These are phyloP conservation scores for Catharus ustulatus DNA, from an alignment of 2,797 vertebrate species.

Conservation along the genomic window DNA sequence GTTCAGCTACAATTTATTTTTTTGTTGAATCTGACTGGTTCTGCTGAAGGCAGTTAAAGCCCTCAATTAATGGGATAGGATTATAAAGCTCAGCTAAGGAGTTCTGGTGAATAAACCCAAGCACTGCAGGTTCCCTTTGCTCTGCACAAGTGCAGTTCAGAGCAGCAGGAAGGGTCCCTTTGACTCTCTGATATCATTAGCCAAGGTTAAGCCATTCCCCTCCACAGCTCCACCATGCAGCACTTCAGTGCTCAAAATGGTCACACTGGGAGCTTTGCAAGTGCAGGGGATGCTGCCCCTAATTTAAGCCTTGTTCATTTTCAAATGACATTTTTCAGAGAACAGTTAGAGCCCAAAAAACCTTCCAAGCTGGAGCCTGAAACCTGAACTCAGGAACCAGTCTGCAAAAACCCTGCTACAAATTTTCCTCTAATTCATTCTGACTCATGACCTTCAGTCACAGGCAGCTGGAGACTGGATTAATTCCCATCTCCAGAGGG, in stretches of 20 bases:
- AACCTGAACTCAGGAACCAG: slow-evolving; percentile 54
- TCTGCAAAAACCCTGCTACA: slow-evolving; percentile 19
- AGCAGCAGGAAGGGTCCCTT: neutral
- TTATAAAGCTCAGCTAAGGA: slow-evolving; percentile 9
- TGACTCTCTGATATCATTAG: neutral
- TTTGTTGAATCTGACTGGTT: neutral
- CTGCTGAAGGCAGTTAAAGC: neutral
- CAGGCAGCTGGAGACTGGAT: slow-evolving; percentile 54
- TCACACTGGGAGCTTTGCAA: neutral
- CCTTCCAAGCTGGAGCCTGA: slow-evolving; percentile 32
- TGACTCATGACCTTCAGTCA: slow-evolving; percentile 58
- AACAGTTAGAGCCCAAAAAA: slow-evolving; percentile 37
- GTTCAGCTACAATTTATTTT: neutral
- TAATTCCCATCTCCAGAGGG: slow-evolving; percentile 48
- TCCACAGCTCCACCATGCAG: neutral
- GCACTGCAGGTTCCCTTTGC: neutral
- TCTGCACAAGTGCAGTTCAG: neutral
- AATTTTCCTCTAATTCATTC: slow-evolving; percentile 53
- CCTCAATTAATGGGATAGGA: neutral
- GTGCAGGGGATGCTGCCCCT: slow-evolving; percentile 1
- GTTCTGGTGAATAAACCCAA: neutral
- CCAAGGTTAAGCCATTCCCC: neutral
- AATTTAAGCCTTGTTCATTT: slow-evolving; percentile 25
- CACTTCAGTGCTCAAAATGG: neutral
- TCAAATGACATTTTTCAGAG: slow-evolving; percentile 6